Base-by-base conservation (phyloP, 2,113 vertebrate species). In the Phylloscopus whistleri region DNA sequence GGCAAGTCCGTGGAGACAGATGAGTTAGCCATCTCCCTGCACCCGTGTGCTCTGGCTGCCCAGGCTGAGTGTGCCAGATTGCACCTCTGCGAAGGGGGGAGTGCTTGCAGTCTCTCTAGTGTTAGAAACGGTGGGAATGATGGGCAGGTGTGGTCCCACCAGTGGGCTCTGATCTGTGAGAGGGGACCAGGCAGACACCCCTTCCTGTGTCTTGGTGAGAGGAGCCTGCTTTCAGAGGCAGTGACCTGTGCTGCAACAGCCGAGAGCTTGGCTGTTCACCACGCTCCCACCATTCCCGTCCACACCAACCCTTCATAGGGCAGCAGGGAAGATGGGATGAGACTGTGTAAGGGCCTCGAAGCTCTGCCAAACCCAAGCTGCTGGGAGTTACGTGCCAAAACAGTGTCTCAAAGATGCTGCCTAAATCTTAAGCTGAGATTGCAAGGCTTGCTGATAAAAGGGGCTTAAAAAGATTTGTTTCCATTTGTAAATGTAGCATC, bases 221-320 rank as follows among this genome's bases (percentile, higher is more conserved):
- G 35, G 8, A 59, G 28, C 12, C 64, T 37, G 46, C 35, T 52
- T 77, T 15, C 41, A 41, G 46, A 9, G 21, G 43, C 81, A 80
- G 41, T 0, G 3, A 20, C 31, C 70, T 53, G 60, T 6, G 35
- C 46, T 35, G n/a, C 67, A 13, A 44, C 20, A 53, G 41, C 48
- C 76, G 62, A 63, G 64, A 60, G 21, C 39, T 87, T 0, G 0
- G 1, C n/a, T 14, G 2, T 30, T 84, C 31, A 16, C 59, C 0
- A 0, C 0, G 0, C 24, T 90, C 66, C 35, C 46, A 8, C 44
- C 2, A 0, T 22, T 46, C 6, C 33, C 0, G 0, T 33, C 41
- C 7, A 0, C 52, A 39, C 48, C 62, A 13, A 0, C 19, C 11
- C 39, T 43, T 17, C 1, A 0, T 1, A 26, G 64, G 18, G 76